Evolutionary conservation across 2,888 invertebrate species (phyloP), one percentile per base, ranked within the genome.

Genomic region (Electrophaes corylata): DNA sequence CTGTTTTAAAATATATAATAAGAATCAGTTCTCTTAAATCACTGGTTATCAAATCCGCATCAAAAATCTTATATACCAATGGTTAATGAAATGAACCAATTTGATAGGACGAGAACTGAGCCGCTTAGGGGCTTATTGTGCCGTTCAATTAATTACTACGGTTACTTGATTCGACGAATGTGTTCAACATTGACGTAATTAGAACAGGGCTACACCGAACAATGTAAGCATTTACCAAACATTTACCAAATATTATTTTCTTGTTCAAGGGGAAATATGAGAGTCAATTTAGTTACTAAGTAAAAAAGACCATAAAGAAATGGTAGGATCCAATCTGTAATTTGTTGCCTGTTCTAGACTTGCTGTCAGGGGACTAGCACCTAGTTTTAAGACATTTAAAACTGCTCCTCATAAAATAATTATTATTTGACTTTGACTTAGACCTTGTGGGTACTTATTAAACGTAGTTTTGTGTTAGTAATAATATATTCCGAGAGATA

Each of bases 41-140:
- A 10, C 23, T 29, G 26, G 26, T 10, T 10, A 29, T 29, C 26
- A 29, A 29, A 29, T 29, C 10, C 2, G 10, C 6, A 10, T 29
- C 6, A 29, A 29, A 29, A 29, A 29, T 29, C 10, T 8, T 29
- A 29, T 29, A 10, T 29, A 29, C 26, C 23, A 23, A 23, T 23
- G 23, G 23, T 29, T 10, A 29, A 29, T 29, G 26, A 10, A 29
- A 29, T 16, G 14, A 16, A 16, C 37, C 37, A 37, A 37, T 16
- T 45, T 53, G 29, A 53, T 19, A 39, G 44, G 43, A 51, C 6
- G 31, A 20, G 18, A 33, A 51, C 37, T 45, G 39, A 33, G 14
- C 50, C 50, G 50, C 45, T 46, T 44, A 51, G 26, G 44, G 19
- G 52, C 45, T 52, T 45, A 52, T 44, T 39, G 45, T 52, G 52